Conservation (phyloP, 1,140 invertebrate genomes). For the Drosophila dunni region DNA sequence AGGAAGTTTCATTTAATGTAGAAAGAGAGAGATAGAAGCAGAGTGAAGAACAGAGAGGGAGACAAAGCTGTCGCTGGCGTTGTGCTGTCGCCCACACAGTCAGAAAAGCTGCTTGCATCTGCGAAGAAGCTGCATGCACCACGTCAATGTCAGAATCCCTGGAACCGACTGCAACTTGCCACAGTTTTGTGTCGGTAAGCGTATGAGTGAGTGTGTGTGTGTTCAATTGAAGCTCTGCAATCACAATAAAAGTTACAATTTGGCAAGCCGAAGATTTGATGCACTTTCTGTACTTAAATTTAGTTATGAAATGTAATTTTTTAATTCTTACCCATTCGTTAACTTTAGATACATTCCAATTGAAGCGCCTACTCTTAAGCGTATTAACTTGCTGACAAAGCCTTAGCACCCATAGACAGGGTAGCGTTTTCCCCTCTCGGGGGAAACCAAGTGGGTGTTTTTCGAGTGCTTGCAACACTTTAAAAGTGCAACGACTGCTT, state of each 20-base stretch:
- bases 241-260: background rate
- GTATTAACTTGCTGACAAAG: too few species aligned
- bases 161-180: constrained; percentile 44
- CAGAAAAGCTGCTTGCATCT: constrained; percentile 10
- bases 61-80: constrained; percentile 6
- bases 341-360: too few species aligned
- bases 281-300: too few species aligned
- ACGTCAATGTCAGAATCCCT: constrained; percentile 69
- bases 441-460: constrained; percentile 53
- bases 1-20: constrained; percentile 73
- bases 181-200: constrained; percentile 24
- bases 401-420: too few species aligned
- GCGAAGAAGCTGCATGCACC: constrained; percentile 28
- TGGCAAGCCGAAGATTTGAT: too few species aligned
- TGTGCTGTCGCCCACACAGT: constrained; percentile 58
- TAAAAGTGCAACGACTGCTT: constrained; percentile 69
- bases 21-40: background rate
- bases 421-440: background rate
- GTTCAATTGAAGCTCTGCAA: constrained; percentile 62
- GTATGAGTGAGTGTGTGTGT: background rate
- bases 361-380: too few species aligned
- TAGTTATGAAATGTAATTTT: too few species aligned
- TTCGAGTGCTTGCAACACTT: constrained; percentile 65
- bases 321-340: too few species aligned
- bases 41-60: background rate